Percentiles rank a stretch among this genome's conserved stretches.
Evolutionary conservation across 1,140 invertebrate species (phyloP).

Genomic region (Drosophila simulans): DNA sequence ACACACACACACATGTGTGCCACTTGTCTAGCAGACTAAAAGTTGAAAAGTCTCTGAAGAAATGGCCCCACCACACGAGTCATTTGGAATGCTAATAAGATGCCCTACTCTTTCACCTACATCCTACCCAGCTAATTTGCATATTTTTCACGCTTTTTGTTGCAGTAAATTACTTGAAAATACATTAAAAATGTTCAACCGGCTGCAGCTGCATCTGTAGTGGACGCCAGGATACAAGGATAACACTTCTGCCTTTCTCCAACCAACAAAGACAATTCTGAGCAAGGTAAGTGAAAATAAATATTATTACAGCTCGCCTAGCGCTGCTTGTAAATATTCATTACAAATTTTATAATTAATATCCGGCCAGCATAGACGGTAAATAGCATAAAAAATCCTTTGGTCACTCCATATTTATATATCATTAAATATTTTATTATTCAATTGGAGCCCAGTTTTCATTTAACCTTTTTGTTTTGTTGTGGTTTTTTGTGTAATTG

Average conservation of each 20-base stretch:
- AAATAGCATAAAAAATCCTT: slow-evolving; percentile 1
- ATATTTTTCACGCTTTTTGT: slow-evolving; percentile 71
- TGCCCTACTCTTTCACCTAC: slow-evolving; percentile 4
- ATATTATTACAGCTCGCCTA: slow-evolving; percentile 39
- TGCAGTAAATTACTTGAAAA: slow-evolving; percentile 76
- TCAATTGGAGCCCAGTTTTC: slow-evolving; percentile 7
- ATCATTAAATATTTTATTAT: slow-evolving; percentile 35
- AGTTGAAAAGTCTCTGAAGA: slow-evolving; percentile 67
- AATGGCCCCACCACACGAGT: slow-evolving; percentile 36
- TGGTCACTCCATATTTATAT: slow-evolving; percentile 22
- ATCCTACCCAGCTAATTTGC: slow-evolving; percentile 46
- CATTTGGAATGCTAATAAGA: slow-evolving; percentile 79
- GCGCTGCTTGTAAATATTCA: slow-evolving; percentile 54
- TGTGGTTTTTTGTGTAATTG: slow-evolving; percentile 41
- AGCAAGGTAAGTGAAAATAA: slow-evolving; percentile 66
- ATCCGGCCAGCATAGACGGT: slow-evolving; percentile 1
- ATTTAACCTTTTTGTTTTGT: slow-evolving; percentile 7
- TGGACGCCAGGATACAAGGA: slow-evolving; percentile 6
- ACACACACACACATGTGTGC: not conserved
- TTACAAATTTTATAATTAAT: slow-evolving; percentile 49
- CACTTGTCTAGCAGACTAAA: slow-evolving; percentile 46
- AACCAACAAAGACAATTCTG: slow-evolving; percentile 16
- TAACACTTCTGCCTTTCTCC: slow-evolving; percentile 6
- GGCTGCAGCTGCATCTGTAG: slow-evolving; percentile 47
- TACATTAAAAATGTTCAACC: slow-evolving; percentile 74